A percentile compares a stretch with the other conserved stretches of the same genome.
Conservation (phyloP, 2,113 vertebrate genomes). For the Phyllopteryx taeniolatus region DNA sequence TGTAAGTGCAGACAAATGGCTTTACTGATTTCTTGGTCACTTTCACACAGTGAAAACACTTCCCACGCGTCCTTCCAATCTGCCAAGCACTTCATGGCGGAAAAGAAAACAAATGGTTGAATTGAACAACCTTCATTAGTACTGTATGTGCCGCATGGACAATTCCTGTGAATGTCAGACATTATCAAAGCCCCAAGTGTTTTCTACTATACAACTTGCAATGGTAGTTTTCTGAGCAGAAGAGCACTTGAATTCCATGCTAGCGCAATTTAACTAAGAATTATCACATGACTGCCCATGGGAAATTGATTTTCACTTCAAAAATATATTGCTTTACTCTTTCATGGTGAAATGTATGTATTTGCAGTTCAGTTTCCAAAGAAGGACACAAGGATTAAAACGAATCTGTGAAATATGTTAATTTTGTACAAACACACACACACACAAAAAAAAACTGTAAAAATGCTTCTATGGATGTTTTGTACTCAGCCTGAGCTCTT, state of each 20-base stretch:
- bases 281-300: slow-evolving; percentile 16
- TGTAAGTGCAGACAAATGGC: slow-evolving; percentile 25
- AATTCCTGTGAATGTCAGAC: slow-evolving; percentile 5
- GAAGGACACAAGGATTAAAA: slow-evolving; percentile 56
- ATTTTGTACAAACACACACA: slow-evolving; percentile 73
- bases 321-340: slow-evolving; percentile 22
- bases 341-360: background rate
- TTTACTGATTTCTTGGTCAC: slow-evolving; percentile 39
- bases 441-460: slow-evolving; percentile 55
- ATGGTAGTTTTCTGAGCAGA: slow-evolving; percentile 50
- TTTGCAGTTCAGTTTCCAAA: slow-evolving; percentile 58
- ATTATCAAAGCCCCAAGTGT: slow-evolving; percentile 6
- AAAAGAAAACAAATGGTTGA: background rate
- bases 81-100: slow-evolving; percentile 21
- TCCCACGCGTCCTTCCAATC: slow-evolving; percentile 22
- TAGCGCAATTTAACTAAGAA: slow-evolving; percentile 13
- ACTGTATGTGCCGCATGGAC: background rate
- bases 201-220: background rate
- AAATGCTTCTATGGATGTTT: slow-evolving; percentile 68
- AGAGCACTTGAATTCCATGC: slow-evolving; percentile 50
- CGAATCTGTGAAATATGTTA: slow-evolving; percentile 75
- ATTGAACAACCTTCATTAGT: background rate
- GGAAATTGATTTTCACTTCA: background rate
- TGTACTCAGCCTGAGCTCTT: slow-evolving; percentile 74
- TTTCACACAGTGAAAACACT: slow-evolving; percentile 17